A percentile compares a stretch with the other conserved stretches of the same genome.
These are phyloP conservation scores for Eudyptes chrysolophus DNA, from an alignment of 2,113 vertebrate genomes.

Conservation along the genomic window DNA sequence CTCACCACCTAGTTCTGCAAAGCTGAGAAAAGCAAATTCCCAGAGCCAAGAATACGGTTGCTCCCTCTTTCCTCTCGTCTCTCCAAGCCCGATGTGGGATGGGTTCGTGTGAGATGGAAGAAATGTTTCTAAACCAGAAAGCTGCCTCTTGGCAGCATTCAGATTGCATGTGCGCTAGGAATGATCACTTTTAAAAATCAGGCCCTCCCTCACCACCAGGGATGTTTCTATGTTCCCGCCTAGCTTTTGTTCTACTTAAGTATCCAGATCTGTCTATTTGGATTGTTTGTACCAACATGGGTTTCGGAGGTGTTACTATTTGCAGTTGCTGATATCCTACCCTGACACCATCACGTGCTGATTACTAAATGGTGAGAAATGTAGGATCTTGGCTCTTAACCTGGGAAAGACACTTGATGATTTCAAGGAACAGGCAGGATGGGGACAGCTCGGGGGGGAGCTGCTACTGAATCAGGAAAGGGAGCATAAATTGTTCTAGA, in stretches of 20 bases:
- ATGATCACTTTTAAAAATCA: neutral
- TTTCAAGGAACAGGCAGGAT: neutral
- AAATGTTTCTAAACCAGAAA: neutral
- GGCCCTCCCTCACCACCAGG: neutral
- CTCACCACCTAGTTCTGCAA: neutral
- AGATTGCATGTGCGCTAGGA: neutral
- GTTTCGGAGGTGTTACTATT: neutral
- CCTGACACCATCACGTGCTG: neutral
- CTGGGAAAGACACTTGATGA: neutral
- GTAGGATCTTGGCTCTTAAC: neutral
- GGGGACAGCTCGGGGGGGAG: neutral
- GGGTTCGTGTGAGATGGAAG: neutral
- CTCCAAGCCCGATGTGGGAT: neutral
- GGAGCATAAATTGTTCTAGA: accelerated
- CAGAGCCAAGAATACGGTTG: neutral
- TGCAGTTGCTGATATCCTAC: neutral
- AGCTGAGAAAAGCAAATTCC: neutral
- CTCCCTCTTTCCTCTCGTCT: neutral
- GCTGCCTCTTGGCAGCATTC: neutral
- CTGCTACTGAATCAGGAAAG: neutral
- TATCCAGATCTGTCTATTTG: neutral
- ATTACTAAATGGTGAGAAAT: neutral
- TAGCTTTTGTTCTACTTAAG: neutral
- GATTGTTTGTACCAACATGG: neutral
- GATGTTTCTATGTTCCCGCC: neutral